A percentile compares a stretch with the other conserved stretches of the same genome.
phyloP scores from a whole-genome alignment of 2,113 vertebrate genomes.

The Prunella fulvescens region DNA sequence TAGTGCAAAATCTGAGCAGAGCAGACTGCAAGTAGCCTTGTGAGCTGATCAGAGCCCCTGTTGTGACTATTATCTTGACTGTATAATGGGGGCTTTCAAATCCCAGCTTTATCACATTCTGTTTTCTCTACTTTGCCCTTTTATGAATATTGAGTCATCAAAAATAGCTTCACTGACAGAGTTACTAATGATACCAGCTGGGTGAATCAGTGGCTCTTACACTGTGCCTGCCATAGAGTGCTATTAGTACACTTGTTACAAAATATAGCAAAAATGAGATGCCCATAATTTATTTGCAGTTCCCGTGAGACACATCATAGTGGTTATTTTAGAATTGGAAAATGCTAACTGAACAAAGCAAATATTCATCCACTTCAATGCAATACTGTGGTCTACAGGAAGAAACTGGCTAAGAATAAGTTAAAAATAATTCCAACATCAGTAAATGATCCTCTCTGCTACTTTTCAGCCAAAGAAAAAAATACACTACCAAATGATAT shows the following conservation, averaged over 20 bases:
- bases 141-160: conserved; percentile 68
- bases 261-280: conserved; percentile 31
- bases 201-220: conserved; percentile 47
- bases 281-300: conserved; percentile 30
- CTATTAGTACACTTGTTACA: neutral
- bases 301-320: neutral
- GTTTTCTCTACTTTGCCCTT: conserved; percentile 63
- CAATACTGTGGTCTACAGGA: neutral
- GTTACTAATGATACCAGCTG: conserved; percentile 53
- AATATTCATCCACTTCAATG: neutral
- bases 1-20: neutral
- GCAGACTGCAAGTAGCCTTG: neutral
- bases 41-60: conserved; percentile 39
- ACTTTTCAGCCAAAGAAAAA: neutral
- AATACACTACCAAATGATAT: neutral
- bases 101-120: conserved; percentile 54
- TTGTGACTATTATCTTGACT: conserved; percentile 30
- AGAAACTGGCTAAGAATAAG: neutral
- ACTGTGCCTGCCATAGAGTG: neutral
- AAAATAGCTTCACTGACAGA: conserved; percentile 55
- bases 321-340: conserved; percentile 39
- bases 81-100: conserved; percentile 63
- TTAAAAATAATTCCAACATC: neutral
- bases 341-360: neutral
- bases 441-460: neutral